Evolutionary conservation across 2,113 vertebrate species (phyloP), one percentile per base, ranked within the genome.

Genomic region (Coptodon bakossiorum): DNA sequence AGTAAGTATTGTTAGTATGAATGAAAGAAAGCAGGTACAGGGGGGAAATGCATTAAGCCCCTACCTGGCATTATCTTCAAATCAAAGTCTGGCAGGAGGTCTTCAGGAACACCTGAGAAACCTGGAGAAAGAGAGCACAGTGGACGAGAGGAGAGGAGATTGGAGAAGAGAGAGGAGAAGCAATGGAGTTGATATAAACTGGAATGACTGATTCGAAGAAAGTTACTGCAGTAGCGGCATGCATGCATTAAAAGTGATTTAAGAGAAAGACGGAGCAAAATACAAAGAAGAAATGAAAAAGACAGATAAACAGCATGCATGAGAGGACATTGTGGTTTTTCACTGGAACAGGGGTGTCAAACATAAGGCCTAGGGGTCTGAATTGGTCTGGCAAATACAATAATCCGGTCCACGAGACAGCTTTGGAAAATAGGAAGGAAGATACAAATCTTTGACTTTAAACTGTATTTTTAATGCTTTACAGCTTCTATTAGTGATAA

Each of bases 31-130:
- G 40, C 89, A 91, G 81, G 86, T 82, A 24, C 90, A 54, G 43
- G 76, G 31, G 50, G 68, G 43, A 6, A 92, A 95, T 92, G 94
- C 84, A 88, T 80, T 91, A 92, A 95, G 95, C 93, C 96, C 97
- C 94, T 99, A 99, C 98, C 98, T 99, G 98, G 98, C 98, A 99
- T 98, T 95, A 99, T 97, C 96, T 98, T 97, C 98, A 98, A 96
- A 97, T 98, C 97, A 97, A 99, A 97, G 95, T 96, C 98, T 97
- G 98, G 98, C 95, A 99, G 97, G 93, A 99, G 97, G 97, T 98
- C 98, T 96, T 97, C 98, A 97, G 98, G 96, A 95, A 97, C 96
- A 96, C 97, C 97, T 98, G 98, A 98, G 96, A 98, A 98, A 97
- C 98, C 98, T 99, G 95, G 96, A 97, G 90, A 96, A 54, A 92